phyloP scores from a whole-genome alignment of 1,140 invertebrate genomes.

The Sipha flava region DNA sequence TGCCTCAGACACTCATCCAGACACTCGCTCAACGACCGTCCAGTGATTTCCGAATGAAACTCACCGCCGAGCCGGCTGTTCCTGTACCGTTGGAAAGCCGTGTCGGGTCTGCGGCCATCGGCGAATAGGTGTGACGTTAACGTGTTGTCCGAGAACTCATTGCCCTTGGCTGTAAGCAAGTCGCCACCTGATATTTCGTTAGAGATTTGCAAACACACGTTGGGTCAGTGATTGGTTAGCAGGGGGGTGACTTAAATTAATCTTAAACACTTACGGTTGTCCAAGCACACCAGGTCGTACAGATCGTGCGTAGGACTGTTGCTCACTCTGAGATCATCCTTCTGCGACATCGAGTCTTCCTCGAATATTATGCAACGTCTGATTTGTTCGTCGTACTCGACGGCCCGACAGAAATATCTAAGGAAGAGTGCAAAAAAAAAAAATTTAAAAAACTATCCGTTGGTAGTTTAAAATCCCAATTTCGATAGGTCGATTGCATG shows the following conservation, averaged over 20 bases:
- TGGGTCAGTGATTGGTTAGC: background rate
- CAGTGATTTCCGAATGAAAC: conserved; percentile 81
- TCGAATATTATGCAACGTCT: conserved; percentile 75
- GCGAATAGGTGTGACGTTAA: conserved; percentile 70
- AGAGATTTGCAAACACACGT: conserved; percentile 10
- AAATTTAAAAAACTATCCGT: background rate
- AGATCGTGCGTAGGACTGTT: conserved; percentile 72
- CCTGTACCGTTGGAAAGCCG: conserved; percentile 77
- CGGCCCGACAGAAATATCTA: conserved; percentile 76
- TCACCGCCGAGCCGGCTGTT: conserved; percentile 69
- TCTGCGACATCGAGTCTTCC: conserved; percentile 78
- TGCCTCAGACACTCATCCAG: conserved; percentile 78
- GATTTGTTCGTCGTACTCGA: conserved; percentile 81
- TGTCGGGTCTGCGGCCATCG: conserved; percentile 69
- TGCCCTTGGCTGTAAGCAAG: conserved; percentile 42
- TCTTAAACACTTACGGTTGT: conserved; percentile 67
- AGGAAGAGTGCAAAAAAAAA: too few species aligned
- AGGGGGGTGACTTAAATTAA: background rate
- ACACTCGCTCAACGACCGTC: conserved; percentile 75
- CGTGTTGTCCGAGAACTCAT: conserved; percentile 74
- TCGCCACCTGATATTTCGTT: conserved; percentile 28
- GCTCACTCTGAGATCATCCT: conserved; percentile 70
- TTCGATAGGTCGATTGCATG: too few species aligned
- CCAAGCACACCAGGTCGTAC: conserved; percentile 74
- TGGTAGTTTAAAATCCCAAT: too few species aligned